A percentile compares a stretch with the other conserved stretches of the same genome.
These are phyloP conservation scores for Collichthys lucidus DNA, from an alignment of 2,113 vertebrate species.

Conservation along the genomic window DNA sequence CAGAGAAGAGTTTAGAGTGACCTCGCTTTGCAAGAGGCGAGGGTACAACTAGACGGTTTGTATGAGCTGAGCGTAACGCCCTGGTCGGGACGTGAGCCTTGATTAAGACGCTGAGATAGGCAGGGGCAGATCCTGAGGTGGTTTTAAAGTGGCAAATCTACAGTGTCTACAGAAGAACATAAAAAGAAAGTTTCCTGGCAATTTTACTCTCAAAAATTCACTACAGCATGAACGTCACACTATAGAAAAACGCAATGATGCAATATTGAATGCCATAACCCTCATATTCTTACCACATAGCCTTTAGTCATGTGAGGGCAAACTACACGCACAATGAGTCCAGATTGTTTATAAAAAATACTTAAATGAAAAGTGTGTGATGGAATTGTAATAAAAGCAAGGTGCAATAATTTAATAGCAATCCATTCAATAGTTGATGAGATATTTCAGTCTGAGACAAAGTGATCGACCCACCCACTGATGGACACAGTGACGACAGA, in stretches of 20 bases:
- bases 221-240: not conserved
- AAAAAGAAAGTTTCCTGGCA: not conserved
- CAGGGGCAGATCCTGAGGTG: too few relatives aligned
- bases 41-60: too few relatives aligned
- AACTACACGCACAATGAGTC: not conserved
- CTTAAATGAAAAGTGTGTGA: not conserved
- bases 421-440: too few relatives aligned
- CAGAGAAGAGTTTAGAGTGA: too few relatives aligned
- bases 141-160: not conserved
- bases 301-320: not conserved
- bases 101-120: too few relatives aligned
- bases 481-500: too few relatives aligned
- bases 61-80: too few relatives aligned
- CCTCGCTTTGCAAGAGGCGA: too few relatives aligned
- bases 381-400: conserved; percentile 1
- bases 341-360: not conserved
- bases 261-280: not conserved
- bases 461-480: too few relatives aligned
- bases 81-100: too few relatives aligned
- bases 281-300: not conserved
- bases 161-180: not conserved
- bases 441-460: too few relatives aligned
- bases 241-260: not conserved
- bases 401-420: not conserved
- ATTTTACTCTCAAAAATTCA: not conserved